phyloP scores from a whole-genome alignment of 2,113 vertebrate species.

The Brachyhypopomus gauderio region DNA sequence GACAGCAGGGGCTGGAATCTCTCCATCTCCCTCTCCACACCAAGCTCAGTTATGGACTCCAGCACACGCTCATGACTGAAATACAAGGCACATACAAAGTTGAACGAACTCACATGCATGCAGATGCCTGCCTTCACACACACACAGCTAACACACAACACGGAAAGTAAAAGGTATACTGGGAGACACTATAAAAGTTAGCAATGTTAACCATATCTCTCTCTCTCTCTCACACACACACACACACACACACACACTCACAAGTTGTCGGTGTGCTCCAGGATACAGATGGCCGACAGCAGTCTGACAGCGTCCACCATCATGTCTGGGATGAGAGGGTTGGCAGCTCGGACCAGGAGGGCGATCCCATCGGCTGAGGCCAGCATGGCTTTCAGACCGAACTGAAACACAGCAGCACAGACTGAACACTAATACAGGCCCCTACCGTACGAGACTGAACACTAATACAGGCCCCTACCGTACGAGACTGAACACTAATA shows the following conservation, averaged over 20 bases:
- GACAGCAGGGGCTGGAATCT: constrained; percentile 84
- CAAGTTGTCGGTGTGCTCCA: constrained; percentile 85
- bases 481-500: too few species aligned
- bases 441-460: too few species aligned
- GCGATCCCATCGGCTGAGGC: constrained; percentile 82
- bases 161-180: too few species aligned
- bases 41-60: constrained; percentile 85
- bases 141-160: not conserved
- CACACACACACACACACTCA: constrained; percentile 64
- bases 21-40: constrained; percentile 82
- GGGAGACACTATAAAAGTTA: too few species aligned
- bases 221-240: too few species aligned
- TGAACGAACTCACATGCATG: not conserved
- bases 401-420: constrained; percentile 70
- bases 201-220: too few species aligned
- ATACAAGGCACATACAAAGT: constrained; percentile 23
- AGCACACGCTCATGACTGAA: constrained; percentile 80
- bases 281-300: constrained; percentile 87
- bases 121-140: not conserved
- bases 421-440: too few species aligned
- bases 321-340: constrained; percentile 82
- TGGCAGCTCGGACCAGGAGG: constrained; percentile 83
- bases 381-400: constrained; percentile 88
- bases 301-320: constrained; percentile 89
- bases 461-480: too few species aligned